Evolutionary conservation across 2,113 vertebrate genomes (phyloP), one percentile per base, ranked within the genome.

Genomic region (Odobenus rosmarus): DNA sequence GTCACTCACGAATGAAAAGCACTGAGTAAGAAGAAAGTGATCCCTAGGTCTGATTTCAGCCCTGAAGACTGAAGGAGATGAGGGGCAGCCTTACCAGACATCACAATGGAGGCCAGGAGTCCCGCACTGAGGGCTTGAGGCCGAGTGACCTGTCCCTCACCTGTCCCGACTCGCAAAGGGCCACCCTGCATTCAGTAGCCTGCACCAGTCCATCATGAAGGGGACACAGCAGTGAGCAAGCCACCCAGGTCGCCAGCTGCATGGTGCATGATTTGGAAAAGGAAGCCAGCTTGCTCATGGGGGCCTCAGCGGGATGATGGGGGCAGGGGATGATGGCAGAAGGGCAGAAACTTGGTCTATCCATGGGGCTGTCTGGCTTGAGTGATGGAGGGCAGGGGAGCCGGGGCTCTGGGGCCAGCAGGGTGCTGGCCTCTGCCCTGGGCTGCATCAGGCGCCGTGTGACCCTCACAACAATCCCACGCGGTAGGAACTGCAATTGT

Each of bases 371-470:
- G 12, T 39, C 81, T 7, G 24, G 24, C 42, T 7, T 24, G 7
- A 3, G 42, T 12, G 33, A 5, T 36, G 2, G 51, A 59, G 23
- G 23, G 28, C 15, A 15, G 24, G 2, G 7, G 31, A 49, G 53
- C 80, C 2, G 15, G 24, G 62, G 42, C 31, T 21, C 80, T 28
- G 3, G 53, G 1, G 5, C 61, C 36, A 16, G 55, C 31, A 14
- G 55, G 46, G 12, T 13, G 39, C 62, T 87, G 5, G 3, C 36
- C 59, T 77, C 12, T 7, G 1, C 5, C 21, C 24, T 11, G 21
- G 64, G n/a, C 18, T 15, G 53, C 51, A 4, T 6, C 23, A 0
- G 0, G n/a, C 3, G 7, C n/a, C 0, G 0, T 4, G 36, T 15
- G 71, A 7, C 36, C 28, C 57, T 76, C 49, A 16, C 6, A 0